phyloP scores from a whole-genome alignment of 2,888 invertebrate genomes.

The Brachyptera putata region DNA sequence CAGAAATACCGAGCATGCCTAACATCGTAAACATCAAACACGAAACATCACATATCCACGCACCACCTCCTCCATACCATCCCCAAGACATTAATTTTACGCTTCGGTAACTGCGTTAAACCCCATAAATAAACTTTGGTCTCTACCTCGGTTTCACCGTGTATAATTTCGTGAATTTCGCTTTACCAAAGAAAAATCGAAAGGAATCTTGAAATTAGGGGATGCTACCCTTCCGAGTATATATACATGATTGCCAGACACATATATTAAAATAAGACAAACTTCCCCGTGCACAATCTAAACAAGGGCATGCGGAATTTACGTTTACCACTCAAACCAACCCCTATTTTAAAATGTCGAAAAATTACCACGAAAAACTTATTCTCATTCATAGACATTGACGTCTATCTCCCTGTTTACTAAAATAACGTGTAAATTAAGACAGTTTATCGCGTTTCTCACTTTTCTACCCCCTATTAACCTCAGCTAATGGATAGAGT shows the following conservation, averaged over 20 bases:
- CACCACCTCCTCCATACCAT: background rate
- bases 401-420: background rate
- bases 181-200: background rate
- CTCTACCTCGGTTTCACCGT: background rate
- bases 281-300: background rate
- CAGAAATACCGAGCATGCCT: background rate
- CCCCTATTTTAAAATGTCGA: constrained; percentile 4
- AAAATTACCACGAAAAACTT: constrained; percentile 1
- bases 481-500: constrained; percentile 9
- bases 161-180: background rate
- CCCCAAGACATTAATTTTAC: background rate
- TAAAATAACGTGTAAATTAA: constrained; percentile 13
- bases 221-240: constrained; percentile 1
- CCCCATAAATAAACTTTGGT: constrained; percentile 10
- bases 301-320: constrained; percentile 5
- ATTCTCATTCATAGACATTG: background rate
- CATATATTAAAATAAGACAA: background rate
- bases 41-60: no score
- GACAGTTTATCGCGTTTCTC: background rate
- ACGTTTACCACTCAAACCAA: background rate
- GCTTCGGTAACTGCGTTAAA: constrained; percentile 1
- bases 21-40: background rate
- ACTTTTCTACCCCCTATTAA: constrained; percentile 9
- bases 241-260: background rate
- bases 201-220: background rate